Evolutionary conservation across 2,113 vertebrate genomes (phyloP).

Genomic region (Anthoscopus minutus): DNA sequence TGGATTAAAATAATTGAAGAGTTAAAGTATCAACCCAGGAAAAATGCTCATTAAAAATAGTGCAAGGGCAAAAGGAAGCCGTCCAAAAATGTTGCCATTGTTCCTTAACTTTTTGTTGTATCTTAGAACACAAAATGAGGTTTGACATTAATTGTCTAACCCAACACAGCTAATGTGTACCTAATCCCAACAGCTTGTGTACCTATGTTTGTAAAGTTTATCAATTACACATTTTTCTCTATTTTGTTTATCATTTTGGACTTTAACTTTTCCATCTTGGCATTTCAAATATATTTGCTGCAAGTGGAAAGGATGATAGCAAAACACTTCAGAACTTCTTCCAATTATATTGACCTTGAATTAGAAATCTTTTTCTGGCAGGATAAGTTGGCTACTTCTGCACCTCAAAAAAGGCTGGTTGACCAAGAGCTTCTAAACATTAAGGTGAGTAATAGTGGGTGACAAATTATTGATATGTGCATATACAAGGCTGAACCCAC

Average conservation of each 20-base stretch:
- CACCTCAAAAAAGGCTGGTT: not conserved
- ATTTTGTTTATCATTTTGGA: not conserved
- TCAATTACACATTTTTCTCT: not conserved
- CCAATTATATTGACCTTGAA: not conserved
- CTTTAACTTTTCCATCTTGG: not conserved
- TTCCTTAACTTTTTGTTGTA: not conserved
- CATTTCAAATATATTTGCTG: not conserved
- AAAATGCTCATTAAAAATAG: not conserved
- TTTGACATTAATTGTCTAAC: not conserved
- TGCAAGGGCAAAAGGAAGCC: not conserved
- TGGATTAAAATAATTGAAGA: conserved; percentile 14
- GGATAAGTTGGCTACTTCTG: not conserved
- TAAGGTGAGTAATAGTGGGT: not conserved
- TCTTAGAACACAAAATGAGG: not conserved
- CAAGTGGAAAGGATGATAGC: not conserved
- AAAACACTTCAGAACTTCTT: not conserved
- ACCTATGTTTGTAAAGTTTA: not conserved
- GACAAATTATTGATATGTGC: not conserved
- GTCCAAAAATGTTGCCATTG: not conserved
- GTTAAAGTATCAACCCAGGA: not conserved
- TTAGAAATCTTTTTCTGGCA: not conserved
- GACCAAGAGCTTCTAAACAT: accelerated
- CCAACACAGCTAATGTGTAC: too few species aligned
- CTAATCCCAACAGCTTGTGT: not conserved
- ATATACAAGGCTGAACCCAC: not conserved